Conservation (phyloP, 2,797 vertebrate species). For the Phataginus tricuspis region DNA sequence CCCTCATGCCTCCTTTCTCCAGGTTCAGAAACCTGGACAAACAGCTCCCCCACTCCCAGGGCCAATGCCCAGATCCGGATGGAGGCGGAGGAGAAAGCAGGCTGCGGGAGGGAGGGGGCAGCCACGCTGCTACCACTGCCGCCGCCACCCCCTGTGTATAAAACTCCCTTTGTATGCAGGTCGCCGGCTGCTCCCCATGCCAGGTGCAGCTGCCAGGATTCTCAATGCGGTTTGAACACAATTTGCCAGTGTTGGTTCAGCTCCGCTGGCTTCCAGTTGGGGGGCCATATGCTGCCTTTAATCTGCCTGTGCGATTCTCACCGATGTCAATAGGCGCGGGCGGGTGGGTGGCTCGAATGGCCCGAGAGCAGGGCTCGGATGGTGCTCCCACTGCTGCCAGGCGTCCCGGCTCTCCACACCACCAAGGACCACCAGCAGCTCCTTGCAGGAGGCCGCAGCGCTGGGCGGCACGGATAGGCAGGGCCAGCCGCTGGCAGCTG, state of each 20-base stretch:
- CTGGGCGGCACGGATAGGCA: not conserved
- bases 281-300: slow-evolving; percentile 71
- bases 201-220: slow-evolving; percentile 59
- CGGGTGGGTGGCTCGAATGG: slow-evolving; percentile 55
- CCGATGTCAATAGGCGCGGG: slow-evolving; percentile 64
- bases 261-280: slow-evolving; percentile 79
- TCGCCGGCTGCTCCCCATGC: slow-evolving; percentile 69
- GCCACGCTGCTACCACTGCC: not conserved
- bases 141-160: slow-evolving; percentile 75
- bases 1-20: not conserved
- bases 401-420: not conserved
- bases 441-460: not conserved
- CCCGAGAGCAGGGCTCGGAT: not conserved
- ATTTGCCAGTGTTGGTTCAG: slow-evolving; percentile 83
- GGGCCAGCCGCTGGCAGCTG: slow-evolving; percentile 15
- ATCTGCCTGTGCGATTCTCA: slow-evolving; percentile 57
- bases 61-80: slow-evolving; percentile 42
- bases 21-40: slow-evolving; percentile 59
- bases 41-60: not conserved
- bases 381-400: not conserved
- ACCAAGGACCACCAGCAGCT: not conserved
- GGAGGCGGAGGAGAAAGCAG: not conserved
- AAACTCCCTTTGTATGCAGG: slow-evolving; percentile 69
- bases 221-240: slow-evolving; percentile 79
- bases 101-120: not conserved